Conservation (phyloP, 2,797 vertebrate species). For the Antrozous pallidus region DNA sequence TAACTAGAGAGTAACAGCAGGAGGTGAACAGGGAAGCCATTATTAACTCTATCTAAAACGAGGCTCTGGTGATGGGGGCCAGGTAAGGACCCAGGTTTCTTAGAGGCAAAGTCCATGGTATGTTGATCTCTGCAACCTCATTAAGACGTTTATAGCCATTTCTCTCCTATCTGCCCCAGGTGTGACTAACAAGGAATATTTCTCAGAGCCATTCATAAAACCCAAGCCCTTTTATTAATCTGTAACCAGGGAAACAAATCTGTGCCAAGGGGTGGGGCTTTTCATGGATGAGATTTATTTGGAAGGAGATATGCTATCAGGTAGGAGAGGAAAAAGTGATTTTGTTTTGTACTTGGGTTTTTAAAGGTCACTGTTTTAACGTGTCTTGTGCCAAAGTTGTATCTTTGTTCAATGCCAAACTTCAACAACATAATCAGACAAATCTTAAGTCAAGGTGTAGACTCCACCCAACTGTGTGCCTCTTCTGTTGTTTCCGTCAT, state of each 20-base stretch:
- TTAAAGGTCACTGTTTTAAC: slow-evolving; percentile 1
- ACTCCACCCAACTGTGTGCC: background rate
- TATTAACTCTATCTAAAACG: background rate
- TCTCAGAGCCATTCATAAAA: background rate
- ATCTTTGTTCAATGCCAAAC: slow-evolving; percentile 30
- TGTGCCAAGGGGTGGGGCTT: background rate
- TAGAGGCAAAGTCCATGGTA: background rate
- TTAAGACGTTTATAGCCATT: background rate
- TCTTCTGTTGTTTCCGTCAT: background rate
- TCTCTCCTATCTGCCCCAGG: background rate
- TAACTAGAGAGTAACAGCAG: background rate
- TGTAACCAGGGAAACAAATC: background rate
- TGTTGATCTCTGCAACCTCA: background rate
- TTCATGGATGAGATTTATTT: slow-evolving; percentile 9
- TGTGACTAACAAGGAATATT: background rate
- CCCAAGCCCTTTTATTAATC: background rate
- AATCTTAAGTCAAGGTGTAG: background rate
- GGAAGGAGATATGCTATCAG: background rate
- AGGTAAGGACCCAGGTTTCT: background rate
- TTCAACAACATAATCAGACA: slow-evolving; percentile 20
- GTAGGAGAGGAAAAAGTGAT: background rate
- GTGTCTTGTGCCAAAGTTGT: slow-evolving; percentile 38
- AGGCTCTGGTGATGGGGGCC: background rate
- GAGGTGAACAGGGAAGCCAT: background rate
- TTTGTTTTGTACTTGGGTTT: slow-evolving; percentile 25